These are phyloP conservation scores for Endomychus coccineus DNA, from an alignment of 2,888 invertebrate species.

Conservation along the genomic window DNA sequence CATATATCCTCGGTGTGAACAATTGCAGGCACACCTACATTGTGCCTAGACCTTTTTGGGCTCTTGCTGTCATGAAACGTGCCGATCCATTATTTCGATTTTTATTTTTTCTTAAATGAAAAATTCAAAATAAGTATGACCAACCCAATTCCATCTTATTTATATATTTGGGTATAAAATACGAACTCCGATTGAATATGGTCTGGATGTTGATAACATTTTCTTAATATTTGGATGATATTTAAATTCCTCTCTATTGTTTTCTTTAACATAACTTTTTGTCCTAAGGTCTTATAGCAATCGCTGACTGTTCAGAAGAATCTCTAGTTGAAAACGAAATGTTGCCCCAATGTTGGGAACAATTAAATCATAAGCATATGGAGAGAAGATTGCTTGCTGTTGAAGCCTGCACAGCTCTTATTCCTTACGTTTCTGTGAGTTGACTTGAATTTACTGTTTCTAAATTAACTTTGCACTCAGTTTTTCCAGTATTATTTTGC, in stretches of 20 bases:
- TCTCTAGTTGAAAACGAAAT: slow-evolving; percentile 58
- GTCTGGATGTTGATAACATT: too few species aligned
- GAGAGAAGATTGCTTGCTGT: slow-evolving; percentile 61
- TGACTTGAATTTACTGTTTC: slow-evolving; percentile 4
- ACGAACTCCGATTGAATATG: too few species aligned
- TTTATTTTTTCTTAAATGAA: too few species aligned
- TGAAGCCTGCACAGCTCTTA: slow-evolving; percentile 59
- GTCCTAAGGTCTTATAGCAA: slow-evolving; percentile 42
- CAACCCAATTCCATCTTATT: too few species aligned
- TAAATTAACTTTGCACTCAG: background rate
- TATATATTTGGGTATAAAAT: too few species aligned
- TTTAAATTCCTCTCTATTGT: background rate
- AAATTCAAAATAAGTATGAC: too few species aligned
- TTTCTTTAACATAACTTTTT: too few species aligned
- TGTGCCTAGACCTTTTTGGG: too few species aligned
- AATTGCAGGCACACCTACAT: too few species aligned
- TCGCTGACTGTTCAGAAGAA: slow-evolving; percentile 45
- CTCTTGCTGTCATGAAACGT: too few species aligned
- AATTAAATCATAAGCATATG: slow-evolving; percentile 58
- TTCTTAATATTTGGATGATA: background rate
- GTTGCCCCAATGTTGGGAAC: slow-evolving; percentile 66
- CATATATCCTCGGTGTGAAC: too few species aligned
- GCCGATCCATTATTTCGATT: too few species aligned
- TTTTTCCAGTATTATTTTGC: background rate
- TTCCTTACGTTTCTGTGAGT: slow-evolving; percentile 57